Conservation (phyloP, 2,888 invertebrate species). For the Shargacucullia verbasci region DNA sequence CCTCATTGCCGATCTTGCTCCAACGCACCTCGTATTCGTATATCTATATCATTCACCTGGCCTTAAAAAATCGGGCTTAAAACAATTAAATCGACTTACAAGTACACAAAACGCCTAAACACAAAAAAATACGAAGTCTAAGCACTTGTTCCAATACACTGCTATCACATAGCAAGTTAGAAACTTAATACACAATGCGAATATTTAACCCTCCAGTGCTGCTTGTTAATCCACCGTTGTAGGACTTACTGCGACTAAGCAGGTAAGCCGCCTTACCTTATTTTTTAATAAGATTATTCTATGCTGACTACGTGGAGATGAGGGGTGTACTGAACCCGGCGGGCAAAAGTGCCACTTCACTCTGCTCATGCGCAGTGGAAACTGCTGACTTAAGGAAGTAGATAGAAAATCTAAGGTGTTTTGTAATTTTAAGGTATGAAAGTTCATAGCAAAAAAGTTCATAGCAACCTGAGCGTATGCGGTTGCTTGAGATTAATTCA, state of each 20-base stretch:
- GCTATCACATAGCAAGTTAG: neutral
- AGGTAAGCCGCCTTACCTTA: slow-evolving; percentile 51
- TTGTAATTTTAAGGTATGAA: too few relatives aligned
- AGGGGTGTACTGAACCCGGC: slow-evolving; percentile 57
- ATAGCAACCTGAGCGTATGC: too few relatives aligned
- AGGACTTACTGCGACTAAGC: slow-evolving; percentile 17
- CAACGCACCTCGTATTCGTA: too few relatives aligned
- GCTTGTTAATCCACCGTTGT: slow-evolving; percentile 36
- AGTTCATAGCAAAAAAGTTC: too few relatives aligned
- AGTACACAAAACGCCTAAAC: too few relatives aligned
- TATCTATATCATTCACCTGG: too few relatives aligned
- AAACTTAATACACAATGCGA: slow-evolving; percentile 8
- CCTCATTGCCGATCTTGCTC: too few relatives aligned
- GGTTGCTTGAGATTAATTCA: too few relatives aligned
- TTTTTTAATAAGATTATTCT: slow-evolving; percentile 70
- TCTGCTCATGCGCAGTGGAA: slow-evolving; percentile 75
- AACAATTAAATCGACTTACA: too few relatives aligned
- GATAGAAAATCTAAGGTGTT: neutral
- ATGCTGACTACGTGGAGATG: slow-evolving; percentile 57
- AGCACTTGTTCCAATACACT: neutral
- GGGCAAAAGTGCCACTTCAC: slow-evolving; percentile 64
- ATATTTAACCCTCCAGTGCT: neutral
- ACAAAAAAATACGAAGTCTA: too few relatives aligned
- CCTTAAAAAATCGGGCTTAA: too few relatives aligned
- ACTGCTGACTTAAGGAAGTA: slow-evolving; percentile 54